Percentiles rank a stretch among this genome's conserved stretches.
These are phyloP conservation scores for Mus pahari DNA, from an alignment of 2,113 vertebrate genomes.

Conservation along the genomic window DNA sequence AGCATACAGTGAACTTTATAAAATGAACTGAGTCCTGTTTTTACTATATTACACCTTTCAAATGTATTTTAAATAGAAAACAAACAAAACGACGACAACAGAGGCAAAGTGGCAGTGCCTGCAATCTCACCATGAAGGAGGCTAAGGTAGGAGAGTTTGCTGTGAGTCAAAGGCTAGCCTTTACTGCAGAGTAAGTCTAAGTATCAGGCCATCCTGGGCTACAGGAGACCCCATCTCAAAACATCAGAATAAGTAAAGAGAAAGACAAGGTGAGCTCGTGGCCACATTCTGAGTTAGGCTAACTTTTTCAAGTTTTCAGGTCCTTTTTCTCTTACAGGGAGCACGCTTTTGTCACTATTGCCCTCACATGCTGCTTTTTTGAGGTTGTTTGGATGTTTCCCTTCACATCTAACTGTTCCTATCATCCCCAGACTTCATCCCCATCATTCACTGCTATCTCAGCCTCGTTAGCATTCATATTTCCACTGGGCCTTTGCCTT, in stretches of 20 bases:
- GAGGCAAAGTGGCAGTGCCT: not conserved
- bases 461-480: not conserved
- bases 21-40: slow-evolving; percentile 31
- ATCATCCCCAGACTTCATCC: not conserved
- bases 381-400: not conserved
- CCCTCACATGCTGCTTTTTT: not conserved
- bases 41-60: slow-evolving; percentile 28
- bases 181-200: not conserved
- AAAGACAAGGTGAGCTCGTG: slow-evolving; percentile 43
- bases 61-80: not conserved
- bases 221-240: not conserved
- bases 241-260: not conserved
- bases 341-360: not conserved
- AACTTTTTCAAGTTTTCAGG: not conserved
- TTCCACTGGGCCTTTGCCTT: not conserved
- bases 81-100: not conserved
- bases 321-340: not conserved
- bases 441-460: not conserved
- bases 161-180: not conserved
- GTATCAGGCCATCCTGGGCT: not conserved
- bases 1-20: not conserved
- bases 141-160: not conserved
- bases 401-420: not conserved
- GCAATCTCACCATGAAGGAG: not conserved
- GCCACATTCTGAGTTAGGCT: not conserved